Percentiles rank a stretch among this genome's conserved stretches.
Evolutionary conservation across 2,797 vertebrate species (phyloP).

Genomic region (Poeciliopsis paucimaculata): DNA sequence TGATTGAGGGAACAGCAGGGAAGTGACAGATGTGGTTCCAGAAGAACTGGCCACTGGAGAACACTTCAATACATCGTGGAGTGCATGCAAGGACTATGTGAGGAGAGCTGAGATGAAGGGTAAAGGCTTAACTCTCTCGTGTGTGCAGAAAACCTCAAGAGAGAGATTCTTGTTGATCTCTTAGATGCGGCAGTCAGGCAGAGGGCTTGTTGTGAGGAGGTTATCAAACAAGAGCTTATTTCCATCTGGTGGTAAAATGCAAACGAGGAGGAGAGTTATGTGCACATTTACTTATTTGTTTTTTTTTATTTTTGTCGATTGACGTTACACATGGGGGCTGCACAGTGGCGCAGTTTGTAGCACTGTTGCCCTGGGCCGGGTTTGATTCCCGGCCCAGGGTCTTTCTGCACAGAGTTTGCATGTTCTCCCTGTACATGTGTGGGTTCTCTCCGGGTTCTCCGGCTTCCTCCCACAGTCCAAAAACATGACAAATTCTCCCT

Average conservation of each 20-base stretch:
- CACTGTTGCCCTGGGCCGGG: too few species aligned
- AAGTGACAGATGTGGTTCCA: not conserved
- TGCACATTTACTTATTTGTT: not conserved
- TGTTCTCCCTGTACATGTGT: too few species aligned
- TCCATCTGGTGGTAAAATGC: not conserved
- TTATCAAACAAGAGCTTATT: slow-evolving; percentile 8
- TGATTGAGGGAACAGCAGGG: not conserved
- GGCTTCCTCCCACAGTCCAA: too few species aligned
- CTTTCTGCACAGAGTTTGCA: too few species aligned
- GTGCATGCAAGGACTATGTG: not conserved
- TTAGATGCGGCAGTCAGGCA: slow-evolving; percentile 9
- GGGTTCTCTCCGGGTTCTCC: too few species aligned
- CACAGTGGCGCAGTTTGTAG: too few species aligned
- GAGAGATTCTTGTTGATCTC: slow-evolving; percentile 6
- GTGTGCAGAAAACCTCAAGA: not conserved
- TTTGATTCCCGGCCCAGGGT: too few species aligned
- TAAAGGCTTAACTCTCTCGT: not conserved
- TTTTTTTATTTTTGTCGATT: not conserved
- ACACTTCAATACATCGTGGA: slow-evolving; percentile 2
- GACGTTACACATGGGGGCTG: not conserved
- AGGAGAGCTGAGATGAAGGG: slow-evolving; percentile 16
- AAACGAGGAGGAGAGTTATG: not conserved
- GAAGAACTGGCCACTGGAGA: not conserved
- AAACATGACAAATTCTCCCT: too few species aligned
- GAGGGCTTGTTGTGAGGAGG: slow-evolving; percentile 13